Evolutionary conservation across 53 echinoderm and acorn worm genomes (phyloP), one percentile per base, ranked within the genome.

Genomic region (Astropecten irregularis): DNA sequence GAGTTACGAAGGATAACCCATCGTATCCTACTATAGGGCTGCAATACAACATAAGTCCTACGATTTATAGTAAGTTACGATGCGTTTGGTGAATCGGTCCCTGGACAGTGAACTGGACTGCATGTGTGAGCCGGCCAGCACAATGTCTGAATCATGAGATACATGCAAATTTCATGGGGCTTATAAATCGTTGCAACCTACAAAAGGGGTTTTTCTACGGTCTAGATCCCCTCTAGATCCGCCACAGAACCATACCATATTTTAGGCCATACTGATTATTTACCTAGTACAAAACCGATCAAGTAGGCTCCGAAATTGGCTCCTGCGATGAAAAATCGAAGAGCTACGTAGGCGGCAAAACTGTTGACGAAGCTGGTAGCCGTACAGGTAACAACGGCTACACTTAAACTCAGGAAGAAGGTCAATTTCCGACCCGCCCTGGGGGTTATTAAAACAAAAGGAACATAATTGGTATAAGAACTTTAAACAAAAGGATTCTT

Each of bases 401-500:
- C 0, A 18, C 25, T 16, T 3, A 76, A 40, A 42, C 76, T 58
- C 16, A 76, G 14, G 18, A 76, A 27, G 35, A 76, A 59, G 19
- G 76, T 76, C 40, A 58, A 16, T 30, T 40, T 40, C 26, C 76
- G 58, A 40, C 76, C 76, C 15, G 49, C 22, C 76, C 76, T 76
- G 25, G 4, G n/a, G 11, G 36, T n/a, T n/a, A n/a, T 26, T 11
- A 25, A 46, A 68, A 68, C 31, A 54, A 5, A 11, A 13, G 4
- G 15, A 19, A 54, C n/a, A 54, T 54, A 18, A 13, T 18, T 14
- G 4, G 15, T 18, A 9, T 14, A 4, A 54, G 8, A 14, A 54
- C 5, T 11, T 18, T 4, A 13, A 9, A 4, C 21, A 20, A 9
- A 13, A 19, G 8, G 5, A 9, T 19, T 54, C n/a, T 19, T 9